Evolutionary conservation across 1,140 invertebrate genomes (phyloP), one percentile per base, ranked within the genome.

Genomic region (Ephestia elutella): DNA sequence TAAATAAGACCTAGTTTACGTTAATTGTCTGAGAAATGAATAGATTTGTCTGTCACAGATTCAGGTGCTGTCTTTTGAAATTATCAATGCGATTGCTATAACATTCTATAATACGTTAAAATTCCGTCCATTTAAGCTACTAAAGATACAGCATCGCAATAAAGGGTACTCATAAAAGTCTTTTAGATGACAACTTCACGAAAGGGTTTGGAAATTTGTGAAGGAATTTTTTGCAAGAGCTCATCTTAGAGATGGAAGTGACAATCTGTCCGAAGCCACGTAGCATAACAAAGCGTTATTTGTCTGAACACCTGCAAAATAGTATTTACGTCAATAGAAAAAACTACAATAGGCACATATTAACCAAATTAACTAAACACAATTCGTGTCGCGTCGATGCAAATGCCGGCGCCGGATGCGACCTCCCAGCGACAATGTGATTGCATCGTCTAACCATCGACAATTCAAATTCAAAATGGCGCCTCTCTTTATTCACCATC

Each of bases 361-460:
- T 15, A 19, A 57, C 44, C 7, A 38, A 17, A 57, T 49, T 58
- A 44, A 44, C 38, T n/a, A 44, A 44, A 44, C 38, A 11, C 64
- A 72, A 86, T 86, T 82, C 85, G 55, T 50, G 73, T 72, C 82
- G 77, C 80, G 85, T 84, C 71, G 70, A 87, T 87, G 85, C 77
- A 85, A 86, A 87, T 87, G 82, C 56, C 78, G 85, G 85, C 85
- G 85, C 85, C 85, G 85, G 85, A 86, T 77, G 74, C 62, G 69
- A 87, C 85, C 85, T 84, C 85, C 82, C 85, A 84, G 70, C 64
- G 71, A 73, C 79, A 75, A 78, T 70, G 73, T 62, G 63, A 71
- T 74, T 76, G 78, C 76, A 77, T 71, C 63, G 73, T 25, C 32
- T 35, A 35, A 35, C 32, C 76, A 77, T 71, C 71, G 74, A 78